Percentiles rank a stretch among this genome's conserved stretches.
Evolutionary conservation across 2,888 invertebrate species (phyloP).

Genomic region (Idaea dimidiata): DNA sequence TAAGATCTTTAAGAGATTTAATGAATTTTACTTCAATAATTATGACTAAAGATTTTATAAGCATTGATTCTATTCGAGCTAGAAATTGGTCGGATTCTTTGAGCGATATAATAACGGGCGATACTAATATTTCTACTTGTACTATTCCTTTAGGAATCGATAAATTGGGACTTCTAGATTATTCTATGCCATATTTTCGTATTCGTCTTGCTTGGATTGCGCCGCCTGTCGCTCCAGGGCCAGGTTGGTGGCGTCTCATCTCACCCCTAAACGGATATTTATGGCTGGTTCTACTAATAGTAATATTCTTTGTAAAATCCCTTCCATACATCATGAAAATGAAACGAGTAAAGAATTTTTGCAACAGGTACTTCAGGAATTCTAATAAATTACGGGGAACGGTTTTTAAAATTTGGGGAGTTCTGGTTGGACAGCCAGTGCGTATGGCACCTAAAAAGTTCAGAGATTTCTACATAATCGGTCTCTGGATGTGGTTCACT

Average conservation of each 20-base stretch:
- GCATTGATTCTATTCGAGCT: conserved; percentile 55
- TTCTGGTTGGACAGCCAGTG: conserved; percentile 59
- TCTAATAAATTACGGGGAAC: conserved; percentile 46
- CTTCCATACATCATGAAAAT: conserved; percentile 50
- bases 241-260: conserved; percentile 55
- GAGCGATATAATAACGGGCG: conserved; percentile 54
- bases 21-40: conserved; percentile 62
- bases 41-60: conserved; percentile 52
- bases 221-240: conserved; percentile 50
- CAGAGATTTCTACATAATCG: conserved; percentile 59
- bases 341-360: conserved; percentile 44
- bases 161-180: conserved; percentile 49
- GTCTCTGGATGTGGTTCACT: conserved; percentile 64
- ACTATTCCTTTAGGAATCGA: conserved; percentile 56
- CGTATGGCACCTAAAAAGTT: conserved; percentile 52
- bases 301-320: conserved; percentile 47
- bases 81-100: conserved; percentile 62
- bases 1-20: conserved; percentile 46
- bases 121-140: conserved; percentile 58
- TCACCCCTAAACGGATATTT: conserved; percentile 60
- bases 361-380: conserved; percentile 46
- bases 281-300: conserved; percentile 52
- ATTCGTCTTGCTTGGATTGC: conserved; percentile 59
- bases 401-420: conserved; percentile 56
- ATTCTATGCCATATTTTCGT: conserved; percentile 57